phyloP scores from a whole-genome alignment of 2,888 invertebrate species.

The Cerceris rybyensis region DNA sequence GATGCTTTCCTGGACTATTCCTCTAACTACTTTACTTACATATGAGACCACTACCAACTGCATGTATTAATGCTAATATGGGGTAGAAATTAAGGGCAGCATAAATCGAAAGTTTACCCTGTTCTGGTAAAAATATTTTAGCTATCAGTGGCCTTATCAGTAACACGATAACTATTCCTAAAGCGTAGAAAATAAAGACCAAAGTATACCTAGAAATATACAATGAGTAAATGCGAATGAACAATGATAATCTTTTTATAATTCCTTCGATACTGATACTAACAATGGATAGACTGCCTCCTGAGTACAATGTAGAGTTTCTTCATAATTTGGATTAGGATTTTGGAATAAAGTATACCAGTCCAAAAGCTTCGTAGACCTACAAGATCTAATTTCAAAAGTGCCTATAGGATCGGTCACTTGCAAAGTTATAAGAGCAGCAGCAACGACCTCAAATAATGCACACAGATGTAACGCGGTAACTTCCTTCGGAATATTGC shows the following conservation, averaged over 20 bases:
- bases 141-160: conserved; percentile 90
- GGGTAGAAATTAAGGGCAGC: conserved; percentile 97
- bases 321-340: conserved; percentile 95
- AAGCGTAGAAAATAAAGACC: conserved; percentile 94
- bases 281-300: conserved; percentile 99
- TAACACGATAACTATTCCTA: conserved; percentile 91
- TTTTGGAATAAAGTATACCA: conserved; percentile 99
- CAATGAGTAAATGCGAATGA: conserved; percentile 3
- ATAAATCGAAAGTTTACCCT: conserved; percentile 92
- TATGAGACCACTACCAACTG: conserved; percentile 94
- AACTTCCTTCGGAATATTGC: conserved; percentile 90
- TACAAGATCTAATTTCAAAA: conserved; percentile 90
- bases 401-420: conserved; percentile 92
- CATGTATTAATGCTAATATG: conserved; percentile 92
- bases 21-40: conserved; percentile 85
- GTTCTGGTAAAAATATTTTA: conserved; percentile 85
- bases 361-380: conserved; percentile 91
- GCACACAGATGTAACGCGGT: conserved; percentile 91
- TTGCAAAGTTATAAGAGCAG: conserved; percentile 90
- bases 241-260: not conserved
- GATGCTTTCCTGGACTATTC: not conserved
- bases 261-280: conserved; percentile 79
- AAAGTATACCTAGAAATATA: conserved; percentile 90
- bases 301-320: conserved; percentile 95
- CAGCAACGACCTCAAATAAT: conserved; percentile 89